Evolutionary conservation across 2,888 invertebrate genomes (phyloP).

Genomic region (Sinohyriopsis cumingii): DNA sequence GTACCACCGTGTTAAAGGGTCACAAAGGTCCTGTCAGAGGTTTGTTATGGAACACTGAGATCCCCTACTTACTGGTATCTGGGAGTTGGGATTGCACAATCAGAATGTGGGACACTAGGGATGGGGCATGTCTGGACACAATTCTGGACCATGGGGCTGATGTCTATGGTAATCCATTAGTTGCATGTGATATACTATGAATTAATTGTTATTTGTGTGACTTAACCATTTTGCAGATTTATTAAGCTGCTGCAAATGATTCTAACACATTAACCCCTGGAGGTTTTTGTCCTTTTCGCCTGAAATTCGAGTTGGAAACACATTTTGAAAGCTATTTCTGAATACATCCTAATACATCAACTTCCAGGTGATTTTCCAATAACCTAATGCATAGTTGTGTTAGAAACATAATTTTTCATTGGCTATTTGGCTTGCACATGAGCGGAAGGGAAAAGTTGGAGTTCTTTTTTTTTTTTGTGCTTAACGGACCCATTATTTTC

Average conservation of each 20-base stretch:
- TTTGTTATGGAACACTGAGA: slow-evolving; percentile 71
- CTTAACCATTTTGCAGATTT: neutral
- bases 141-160: slow-evolving; percentile 73
- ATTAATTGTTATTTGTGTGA: neutral
- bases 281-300: too few relatives aligned
- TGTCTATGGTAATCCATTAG: slow-evolving; percentile 70
- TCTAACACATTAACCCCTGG: neutral
- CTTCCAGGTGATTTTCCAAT: too few relatives aligned
- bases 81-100: slow-evolving; percentile 73
- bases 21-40: slow-evolving; percentile 72
- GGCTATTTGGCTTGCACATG: too few relatives aligned
- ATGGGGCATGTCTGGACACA: slow-evolving; percentile 70
- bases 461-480: too few relatives aligned
- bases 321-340: too few relatives aligned
- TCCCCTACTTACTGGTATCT: slow-evolving; percentile 71
- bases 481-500: too few relatives aligned
- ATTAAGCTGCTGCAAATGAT: neutral
- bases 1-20: slow-evolving; percentile 67
- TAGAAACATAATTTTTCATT: too few relatives aligned
- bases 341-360: too few relatives aligned
- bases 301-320: too few relatives aligned
- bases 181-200: neutral
- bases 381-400: too few relatives aligned
- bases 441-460: too few relatives aligned
- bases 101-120: slow-evolving; percentile 72